phyloP scores from a whole-genome alignment of 2,888 invertebrate species.

The Atrina japonica region DNA sequence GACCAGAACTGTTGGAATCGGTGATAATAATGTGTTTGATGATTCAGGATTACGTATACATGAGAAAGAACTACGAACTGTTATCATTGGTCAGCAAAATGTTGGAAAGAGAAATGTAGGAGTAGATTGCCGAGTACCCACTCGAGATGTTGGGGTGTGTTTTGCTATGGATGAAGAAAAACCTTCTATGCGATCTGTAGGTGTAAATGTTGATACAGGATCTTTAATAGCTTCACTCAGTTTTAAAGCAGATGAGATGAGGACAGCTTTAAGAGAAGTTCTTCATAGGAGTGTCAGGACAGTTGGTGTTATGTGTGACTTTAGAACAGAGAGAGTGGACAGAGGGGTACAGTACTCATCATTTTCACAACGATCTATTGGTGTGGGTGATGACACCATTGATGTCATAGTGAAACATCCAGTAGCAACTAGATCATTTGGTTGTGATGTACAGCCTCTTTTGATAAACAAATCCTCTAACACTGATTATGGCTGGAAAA shows the following conservation, averaged over 20 bases:
- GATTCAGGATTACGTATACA: conserved; percentile 75
- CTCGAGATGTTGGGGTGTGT: conserved; percentile 78
- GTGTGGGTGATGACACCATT: conserved; percentile 72
- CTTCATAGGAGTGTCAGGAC: conserved; percentile 76
- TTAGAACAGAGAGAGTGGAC: conserved; percentile 53
- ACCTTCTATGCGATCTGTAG: conserved; percentile 73
- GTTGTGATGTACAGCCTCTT: conserved; percentile 69
- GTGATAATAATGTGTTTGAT: conserved; percentile 82
- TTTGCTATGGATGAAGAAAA: conserved; percentile 75
- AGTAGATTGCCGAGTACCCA: conserved; percentile 71
- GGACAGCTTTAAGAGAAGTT: conserved; percentile 68
- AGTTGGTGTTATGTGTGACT: conserved; percentile 71
- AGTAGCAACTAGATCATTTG: conserved; percentile 67
- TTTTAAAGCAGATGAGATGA: conserved; percentile 73
- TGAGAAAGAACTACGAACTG: conserved; percentile 79
- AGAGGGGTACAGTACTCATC: conserved; percentile 59
- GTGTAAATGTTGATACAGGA: conserved; percentile 75
- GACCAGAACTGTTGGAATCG: conserved; percentile 84
- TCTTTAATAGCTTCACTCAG: conserved; percentile 64
- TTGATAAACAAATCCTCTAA: conserved; percentile 57
- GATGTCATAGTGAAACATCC: conserved; percentile 74
- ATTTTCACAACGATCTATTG: conserved; percentile 62
- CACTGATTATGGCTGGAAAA: conserved; percentile 71
- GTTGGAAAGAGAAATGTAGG: conserved; percentile 74
- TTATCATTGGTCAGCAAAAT: conserved; percentile 73